Evolutionary conservation across 2,113 vertebrate genomes (phyloP).

Genomic region (Uropsilus gracilis): DNA sequence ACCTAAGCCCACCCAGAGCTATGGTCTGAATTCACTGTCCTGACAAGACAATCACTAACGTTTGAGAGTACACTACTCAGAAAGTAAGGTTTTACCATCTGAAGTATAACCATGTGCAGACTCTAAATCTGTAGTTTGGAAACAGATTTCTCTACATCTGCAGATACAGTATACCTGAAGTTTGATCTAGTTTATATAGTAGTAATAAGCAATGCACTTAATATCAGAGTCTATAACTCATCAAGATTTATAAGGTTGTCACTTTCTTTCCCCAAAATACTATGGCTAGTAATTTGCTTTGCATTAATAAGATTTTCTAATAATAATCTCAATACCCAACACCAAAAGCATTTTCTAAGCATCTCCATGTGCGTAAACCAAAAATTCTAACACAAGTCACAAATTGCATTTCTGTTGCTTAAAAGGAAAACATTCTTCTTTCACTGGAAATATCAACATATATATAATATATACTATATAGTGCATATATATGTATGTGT

Average conservation of each 20-base stretch:
- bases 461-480: neutral
- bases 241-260: neutral
- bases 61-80: neutral
- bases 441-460: neutral
- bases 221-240: neutral
- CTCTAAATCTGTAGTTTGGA: neutral
- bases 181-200: neutral
- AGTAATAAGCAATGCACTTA: conserved; percentile 20
- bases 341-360: neutral
- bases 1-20: neutral
- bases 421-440: conserved; percentile 31
- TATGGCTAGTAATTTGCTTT: neutral
- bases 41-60: neutral
- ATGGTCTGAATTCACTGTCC: neutral
- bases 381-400: neutral
- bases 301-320: neutral
- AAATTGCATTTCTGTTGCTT: neutral
- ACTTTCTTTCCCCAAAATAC: neutral
- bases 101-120: neutral
- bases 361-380: neutral
- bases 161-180: neutral
- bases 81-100: neutral
- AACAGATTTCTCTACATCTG: neutral
- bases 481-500: neutral
- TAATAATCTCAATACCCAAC: neutral